Evolutionary conservation across 2,797 vertebrate genomes (phyloP), one percentile per base, ranked within the genome.

Genomic region (Hippocampus kuda): DNA sequence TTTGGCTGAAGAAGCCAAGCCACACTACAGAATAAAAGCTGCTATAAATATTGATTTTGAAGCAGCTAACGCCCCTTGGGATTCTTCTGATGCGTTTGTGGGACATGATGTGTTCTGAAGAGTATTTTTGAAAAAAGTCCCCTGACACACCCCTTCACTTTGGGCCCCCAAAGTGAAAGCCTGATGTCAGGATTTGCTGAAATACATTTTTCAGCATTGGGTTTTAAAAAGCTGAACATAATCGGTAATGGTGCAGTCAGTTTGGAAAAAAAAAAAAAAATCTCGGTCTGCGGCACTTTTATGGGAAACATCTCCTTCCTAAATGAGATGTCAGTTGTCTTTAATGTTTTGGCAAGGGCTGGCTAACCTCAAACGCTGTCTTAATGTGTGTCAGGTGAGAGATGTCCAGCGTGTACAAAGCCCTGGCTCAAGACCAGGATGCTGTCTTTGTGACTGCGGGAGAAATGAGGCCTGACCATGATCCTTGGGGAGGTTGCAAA

Each of bases 391-490:
- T 82, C 79, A 86, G 81, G 75, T 85, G 80, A 81, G 78, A 71
- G 66, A 75, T 68, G 75, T 54, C 69, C 70, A 65, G 67, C 76
- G 48, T 72, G 63, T 59, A 72, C 70, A 44, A 74, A 42, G 54
- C 48, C 22, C 68, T 86, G 81, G 83, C 83, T 46, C 51, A 69
- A 66, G 62, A 77, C 84, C 82, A 83, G 79, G 70, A 64, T 41
- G 56, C 79, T 84, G 82, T 84, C 80, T 84, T 81, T 84, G 75
- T 80, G 79, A 85, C 84, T 79, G 77, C 77, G 80, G 77, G 80
- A 84, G 83, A 82, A 81, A 82, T 75, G 63, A 81, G 71, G 68
- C 75, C 86, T 85, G 81, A 83, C 82, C 87, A 74, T 81, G 80
- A 83, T 81, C 75, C 68, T 74, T 78, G 82, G 84, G 83, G 87